Percentiles rank a stretch among this genome's conserved stretches.
Evolutionary conservation across 1,140 invertebrate genomes (phyloP).

Genomic region (Ctenoplectra terminalis): DNA sequence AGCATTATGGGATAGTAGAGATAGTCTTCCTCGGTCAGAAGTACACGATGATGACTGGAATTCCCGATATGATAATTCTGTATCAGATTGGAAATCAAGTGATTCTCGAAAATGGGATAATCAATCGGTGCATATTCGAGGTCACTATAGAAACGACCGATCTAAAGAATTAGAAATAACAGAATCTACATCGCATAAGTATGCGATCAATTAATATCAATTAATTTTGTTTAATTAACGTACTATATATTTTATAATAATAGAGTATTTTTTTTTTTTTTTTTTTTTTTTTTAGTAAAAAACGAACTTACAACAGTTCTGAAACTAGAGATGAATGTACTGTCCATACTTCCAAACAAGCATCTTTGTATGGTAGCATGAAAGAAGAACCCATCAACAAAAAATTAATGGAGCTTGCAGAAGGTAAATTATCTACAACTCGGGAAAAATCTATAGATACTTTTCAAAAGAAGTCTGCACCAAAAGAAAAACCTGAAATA

Average conservation of each 20-base stretch:
- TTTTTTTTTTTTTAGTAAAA: conserved; percentile 70
- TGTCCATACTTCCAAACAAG: conserved; percentile 75
- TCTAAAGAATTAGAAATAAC: conserved; percentile 78
- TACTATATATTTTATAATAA: conserved; percentile 22
- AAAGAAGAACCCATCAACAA: conserved; percentile 82
- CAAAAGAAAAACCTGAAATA: conserved; percentile 77
- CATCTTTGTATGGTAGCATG: conserved; percentile 79
- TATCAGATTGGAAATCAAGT: conserved; percentile 79
- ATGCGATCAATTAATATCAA: neutral
- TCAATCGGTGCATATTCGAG: conserved; percentile 75
- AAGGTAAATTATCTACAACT: conserved; percentile 76
- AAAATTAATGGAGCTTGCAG: conserved; percentile 81
- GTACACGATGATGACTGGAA: conserved; percentile 80
- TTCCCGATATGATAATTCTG: conserved; percentile 76
- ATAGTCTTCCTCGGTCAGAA: conserved; percentile 78
- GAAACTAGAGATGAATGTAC: conserved; percentile 77
- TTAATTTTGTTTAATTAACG: conserved; percentile 20
- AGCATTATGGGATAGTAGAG: conserved; percentile 77
- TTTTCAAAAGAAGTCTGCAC: conserved; percentile 73
- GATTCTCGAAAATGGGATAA: conserved; percentile 81
- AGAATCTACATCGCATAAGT: conserved; percentile 61
- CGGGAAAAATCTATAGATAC: conserved; percentile 79
- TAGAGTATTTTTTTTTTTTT: conserved; percentile 19
- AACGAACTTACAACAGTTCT: conserved; percentile 75
- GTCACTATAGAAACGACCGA: conserved; percentile 79